These are phyloP conservation scores for Napeogenes sylphis DNA, from an alignment of 2,888 invertebrate species.

Conservation along the genomic window DNA sequence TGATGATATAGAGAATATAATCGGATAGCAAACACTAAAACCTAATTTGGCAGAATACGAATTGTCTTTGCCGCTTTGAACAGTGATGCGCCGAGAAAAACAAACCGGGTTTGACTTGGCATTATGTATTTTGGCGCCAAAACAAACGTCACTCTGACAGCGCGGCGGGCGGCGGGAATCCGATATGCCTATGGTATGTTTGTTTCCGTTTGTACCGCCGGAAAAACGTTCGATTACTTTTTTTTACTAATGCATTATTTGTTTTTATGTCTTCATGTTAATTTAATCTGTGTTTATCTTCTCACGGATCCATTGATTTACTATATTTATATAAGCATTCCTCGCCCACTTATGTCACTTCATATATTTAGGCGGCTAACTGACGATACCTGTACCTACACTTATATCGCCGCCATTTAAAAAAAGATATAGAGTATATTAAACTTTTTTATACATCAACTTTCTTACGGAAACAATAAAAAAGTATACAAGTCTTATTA, in stretches of 20 bases:
- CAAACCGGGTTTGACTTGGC: constrained; percentile 72
- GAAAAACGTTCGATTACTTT: constrained; percentile 72
- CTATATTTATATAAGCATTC: constrained; percentile 8
- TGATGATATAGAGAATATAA: constrained; percentile 42
- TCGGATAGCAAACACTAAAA: constrained; percentile 33
- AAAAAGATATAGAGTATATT: no score
- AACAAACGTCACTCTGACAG: constrained; percentile 77
- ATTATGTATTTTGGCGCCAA: constrained; percentile 78
- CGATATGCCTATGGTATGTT: constrained; percentile 68
- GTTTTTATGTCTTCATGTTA: constrained; percentile 36
- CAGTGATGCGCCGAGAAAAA: constrained; percentile 73
- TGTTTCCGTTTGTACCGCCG: constrained; percentile 69
- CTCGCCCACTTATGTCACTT: constrained; percentile 5
- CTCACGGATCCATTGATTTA: constrained; percentile 27
- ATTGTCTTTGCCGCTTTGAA: constrained; percentile 49
- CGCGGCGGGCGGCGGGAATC: constrained; percentile 75
- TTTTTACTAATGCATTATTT: constrained; percentile 49
- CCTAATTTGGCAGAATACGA: constrained; percentile 39
- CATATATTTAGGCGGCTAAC: background rate
- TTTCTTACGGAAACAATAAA: no score
- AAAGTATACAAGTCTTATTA: no score
- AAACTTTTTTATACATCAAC: no score
- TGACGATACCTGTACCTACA: no score
- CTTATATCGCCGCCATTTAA: no score
- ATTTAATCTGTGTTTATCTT: constrained; percentile 29